phyloP scores from a whole-genome alignment of 2,797 vertebrate species.

The Eurystomus glaucurus region DNA sequence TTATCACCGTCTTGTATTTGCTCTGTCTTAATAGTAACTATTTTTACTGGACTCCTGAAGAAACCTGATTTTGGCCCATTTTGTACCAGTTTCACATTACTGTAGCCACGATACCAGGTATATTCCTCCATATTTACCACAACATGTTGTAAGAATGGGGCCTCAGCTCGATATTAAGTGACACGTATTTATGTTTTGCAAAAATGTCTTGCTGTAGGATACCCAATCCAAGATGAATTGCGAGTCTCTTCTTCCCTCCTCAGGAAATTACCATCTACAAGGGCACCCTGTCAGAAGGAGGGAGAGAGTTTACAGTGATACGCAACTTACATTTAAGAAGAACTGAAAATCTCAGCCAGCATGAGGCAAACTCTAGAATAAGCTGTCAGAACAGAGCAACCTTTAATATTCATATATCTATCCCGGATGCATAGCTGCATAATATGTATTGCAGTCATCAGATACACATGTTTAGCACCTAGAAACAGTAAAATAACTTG shows the following conservation, averaged over 20 bases:
- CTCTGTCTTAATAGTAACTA: not conserved
- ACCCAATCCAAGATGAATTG: constrained; percentile 43
- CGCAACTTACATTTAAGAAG: constrained; percentile 73
- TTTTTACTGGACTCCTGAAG: not conserved
- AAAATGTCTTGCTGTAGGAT: constrained; percentile 44
- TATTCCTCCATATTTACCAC: not conserved
- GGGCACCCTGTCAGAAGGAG: constrained; percentile 76
- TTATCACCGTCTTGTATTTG: not conserved
- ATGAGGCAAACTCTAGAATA: constrained; percentile 61
- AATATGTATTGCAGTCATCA: constrained; percentile 72
- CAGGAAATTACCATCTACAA: constrained; percentile 80
- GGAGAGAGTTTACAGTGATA: constrained; percentile 65
- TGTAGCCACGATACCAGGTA: not conserved
- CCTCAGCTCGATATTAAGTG: not conserved
- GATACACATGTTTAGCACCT: constrained; percentile 59
- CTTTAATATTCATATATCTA: constrained; percentile 72
- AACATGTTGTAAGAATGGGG: not conserved
- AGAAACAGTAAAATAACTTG: constrained; percentile 72
- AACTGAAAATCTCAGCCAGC: constrained; percentile 74
- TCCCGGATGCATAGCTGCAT: constrained; percentile 63
- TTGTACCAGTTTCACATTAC: not conserved
- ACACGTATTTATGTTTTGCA: constrained; percentile 53
- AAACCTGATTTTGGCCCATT: not conserved
- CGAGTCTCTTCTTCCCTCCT: constrained; percentile 45
- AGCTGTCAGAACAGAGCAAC: constrained; percentile 70